phyloP scores from a whole-genome alignment of 2,888 invertebrate species.

The Folsomia manolachei region DNA sequence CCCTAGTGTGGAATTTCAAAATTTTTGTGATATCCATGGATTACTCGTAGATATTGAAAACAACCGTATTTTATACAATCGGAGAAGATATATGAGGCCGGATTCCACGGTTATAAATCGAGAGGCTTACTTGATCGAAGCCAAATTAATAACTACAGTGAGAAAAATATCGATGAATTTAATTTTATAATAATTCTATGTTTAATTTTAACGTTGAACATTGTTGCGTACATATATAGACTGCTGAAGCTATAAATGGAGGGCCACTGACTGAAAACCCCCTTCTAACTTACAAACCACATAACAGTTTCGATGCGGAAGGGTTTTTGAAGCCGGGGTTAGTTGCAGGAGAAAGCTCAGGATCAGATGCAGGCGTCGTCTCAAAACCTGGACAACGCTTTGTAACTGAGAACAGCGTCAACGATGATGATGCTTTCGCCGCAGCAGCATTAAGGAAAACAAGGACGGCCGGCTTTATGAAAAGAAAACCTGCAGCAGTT shows the following conservation, averaged over 20 bases:
- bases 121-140: neutral
- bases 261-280: neutral
- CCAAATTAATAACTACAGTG: neutral
- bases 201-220: too few species aligned
- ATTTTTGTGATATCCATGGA: neutral
- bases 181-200: too few species aligned
- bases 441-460: neutral
- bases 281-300: neutral
- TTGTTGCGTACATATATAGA: too few species aligned
- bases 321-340: neutral
- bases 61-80: neutral
- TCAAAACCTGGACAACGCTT: neutral
- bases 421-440: neutral
- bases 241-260: neutral
- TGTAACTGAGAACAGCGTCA: neutral
- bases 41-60: neutral
- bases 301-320: neutral
- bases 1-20: neutral
- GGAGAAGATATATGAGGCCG: neutral
- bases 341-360: neutral
- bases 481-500: too few species aligned
- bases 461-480: neutral
- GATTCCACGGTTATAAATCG: neutral
- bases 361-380: neutral
- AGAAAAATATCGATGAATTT: too few species aligned